Percentiles rank a stretch among this genome's conserved stretches.
Conservation (phyloP, 2,888 invertebrate genomes). For the Crossocerus cetratus region DNA sequence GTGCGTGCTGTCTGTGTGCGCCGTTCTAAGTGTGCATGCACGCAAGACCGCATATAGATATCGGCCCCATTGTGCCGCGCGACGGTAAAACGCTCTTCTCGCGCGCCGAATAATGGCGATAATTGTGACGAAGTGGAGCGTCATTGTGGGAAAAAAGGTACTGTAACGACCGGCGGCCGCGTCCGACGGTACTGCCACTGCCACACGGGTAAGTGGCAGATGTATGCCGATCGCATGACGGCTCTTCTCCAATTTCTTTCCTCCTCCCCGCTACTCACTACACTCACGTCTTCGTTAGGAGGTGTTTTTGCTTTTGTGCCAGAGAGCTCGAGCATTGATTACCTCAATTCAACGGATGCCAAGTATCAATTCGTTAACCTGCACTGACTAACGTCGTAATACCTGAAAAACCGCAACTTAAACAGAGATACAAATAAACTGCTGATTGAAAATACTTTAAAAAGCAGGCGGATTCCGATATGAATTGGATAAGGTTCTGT, state of each 20-base stretch:
- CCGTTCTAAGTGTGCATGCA: slow-evolving; percentile 7
- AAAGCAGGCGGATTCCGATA: no score
- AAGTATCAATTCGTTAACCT: no score
- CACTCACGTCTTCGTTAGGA: background rate
- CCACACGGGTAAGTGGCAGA: slow-evolving; percentile 72
- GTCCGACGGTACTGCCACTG: slow-evolving; percentile 9
- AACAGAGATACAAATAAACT: no score
- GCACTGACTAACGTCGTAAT: no score
- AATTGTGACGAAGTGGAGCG: slow-evolving; percentile 76
- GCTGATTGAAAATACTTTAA: no score
- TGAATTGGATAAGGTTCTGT: no score
- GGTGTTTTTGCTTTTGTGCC: no score
- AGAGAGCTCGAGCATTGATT: no score
- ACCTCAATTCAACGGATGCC: no score
- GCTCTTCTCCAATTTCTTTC: slow-evolving; percentile 71
- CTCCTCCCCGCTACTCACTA: background rate
- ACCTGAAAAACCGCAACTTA: no score
- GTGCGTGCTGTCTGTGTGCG: background rate
- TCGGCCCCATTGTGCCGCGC: slow-evolving; percentile 59
- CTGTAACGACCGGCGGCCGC: slow-evolving; percentile 68
- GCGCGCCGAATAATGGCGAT: slow-evolving; percentile 71
- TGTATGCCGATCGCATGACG: slow-evolving; percentile 74
- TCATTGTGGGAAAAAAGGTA: slow-evolving; percentile 71
- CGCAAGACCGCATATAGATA: slow-evolving; percentile 48
- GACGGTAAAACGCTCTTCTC: slow-evolving; percentile 69